Evolutionary conservation across 2,797 vertebrate species (phyloP).

Genomic region (Poeciliopsis paucimaculata): DNA sequence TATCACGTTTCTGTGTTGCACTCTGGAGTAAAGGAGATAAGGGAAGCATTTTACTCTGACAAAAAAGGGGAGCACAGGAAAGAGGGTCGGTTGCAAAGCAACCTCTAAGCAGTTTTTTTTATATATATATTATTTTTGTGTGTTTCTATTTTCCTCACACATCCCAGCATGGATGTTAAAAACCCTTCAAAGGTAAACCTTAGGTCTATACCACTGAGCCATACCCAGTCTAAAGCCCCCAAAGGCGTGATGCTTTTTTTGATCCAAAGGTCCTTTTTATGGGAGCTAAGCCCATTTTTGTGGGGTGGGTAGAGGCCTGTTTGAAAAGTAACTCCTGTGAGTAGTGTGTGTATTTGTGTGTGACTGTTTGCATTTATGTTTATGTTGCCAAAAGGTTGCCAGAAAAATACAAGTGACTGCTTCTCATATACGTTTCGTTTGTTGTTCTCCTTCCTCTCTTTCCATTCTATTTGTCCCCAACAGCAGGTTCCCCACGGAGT

Average conservation of each 20-base stretch:
- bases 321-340: conserved; percentile 52
- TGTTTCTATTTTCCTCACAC: conserved; percentile 29
- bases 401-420: conserved; percentile 19
- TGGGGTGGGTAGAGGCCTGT: conserved; percentile 26
- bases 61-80: conserved; percentile 24
- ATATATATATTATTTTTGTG: conserved; percentile 19
- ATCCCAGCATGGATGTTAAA: conserved; percentile 52
- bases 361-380: conserved; percentile 34
- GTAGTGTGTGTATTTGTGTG: conserved; percentile 26
- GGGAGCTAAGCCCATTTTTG: conserved; percentile 55
- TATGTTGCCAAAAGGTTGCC: not conserved
- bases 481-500: conserved; percentile 92
- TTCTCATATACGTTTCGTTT: conserved; percentile 41
- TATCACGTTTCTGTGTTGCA: conserved; percentile 45
- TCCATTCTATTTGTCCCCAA: conserved; percentile 37
- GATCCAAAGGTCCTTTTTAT: conserved; percentile 71
- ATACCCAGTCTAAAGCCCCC: conserved; percentile 50
- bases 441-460: conserved; percentile 6
- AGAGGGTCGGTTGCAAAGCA: conserved; percentile 37
- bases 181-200: conserved; percentile 64
- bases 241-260: conserved; percentile 60
- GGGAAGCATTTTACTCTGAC: conserved; percentile 30
- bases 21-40: conserved; percentile 59
- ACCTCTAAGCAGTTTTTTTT: conserved; percentile 48
- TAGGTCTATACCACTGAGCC: conserved; percentile 62